Base-by-base conservation (phyloP, 1,140 invertebrate species). In the Cherax destructor region DNA sequence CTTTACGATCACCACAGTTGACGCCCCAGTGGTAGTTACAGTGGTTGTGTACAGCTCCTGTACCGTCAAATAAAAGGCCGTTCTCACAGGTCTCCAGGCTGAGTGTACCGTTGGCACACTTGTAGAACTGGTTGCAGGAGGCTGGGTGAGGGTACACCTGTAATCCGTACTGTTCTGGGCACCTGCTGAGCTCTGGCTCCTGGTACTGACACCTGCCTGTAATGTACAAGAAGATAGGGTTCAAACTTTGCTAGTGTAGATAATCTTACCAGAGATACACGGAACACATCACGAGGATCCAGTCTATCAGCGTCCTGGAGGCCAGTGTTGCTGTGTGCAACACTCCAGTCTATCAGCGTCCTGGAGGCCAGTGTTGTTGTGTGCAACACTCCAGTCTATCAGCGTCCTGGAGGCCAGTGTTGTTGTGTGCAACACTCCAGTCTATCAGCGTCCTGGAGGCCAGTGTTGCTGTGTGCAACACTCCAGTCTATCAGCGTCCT, bases 21-120 rank as follows among this genome's bases (percentile, higher is more conserved):
- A 98, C 97, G 47, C 96, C 97, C 98, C 98, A 99, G 95, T 98
- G 95, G 95, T 98, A 99, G 95, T 98, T 98, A 95, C 98, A 99
- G 95, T 98, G 97, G 94, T 98, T 96, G 95, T 98, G 97, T 0
- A 98, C 97, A 4, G 96, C 97, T 3, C 98, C 98, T 93, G 97
- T 97, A 65, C 98, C 98, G 93, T 98, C 97, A 94, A 98, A 99
- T 4, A 99, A 95, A 18, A 99, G 95, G 30, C 98, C 98, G 94
- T 99, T 99, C 93, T 98, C 98, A 94, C 98, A 99, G 24, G 96
- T 97, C 94, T 98, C 98, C 92, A 98, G 95, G 4, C 97, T 98
- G 93, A 98, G 94, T 4, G 98, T 98, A 50, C 98, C 98, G 94
- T 99, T 99, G 11, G 96, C 97, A 94, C 98, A 99, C 21, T 98